A percentile compares a stretch with the other conserved stretches of the same genome.
Evolutionary conservation across 2,113 vertebrate species (phyloP).

Genomic region (Callocephalon fimbriatum): DNA sequence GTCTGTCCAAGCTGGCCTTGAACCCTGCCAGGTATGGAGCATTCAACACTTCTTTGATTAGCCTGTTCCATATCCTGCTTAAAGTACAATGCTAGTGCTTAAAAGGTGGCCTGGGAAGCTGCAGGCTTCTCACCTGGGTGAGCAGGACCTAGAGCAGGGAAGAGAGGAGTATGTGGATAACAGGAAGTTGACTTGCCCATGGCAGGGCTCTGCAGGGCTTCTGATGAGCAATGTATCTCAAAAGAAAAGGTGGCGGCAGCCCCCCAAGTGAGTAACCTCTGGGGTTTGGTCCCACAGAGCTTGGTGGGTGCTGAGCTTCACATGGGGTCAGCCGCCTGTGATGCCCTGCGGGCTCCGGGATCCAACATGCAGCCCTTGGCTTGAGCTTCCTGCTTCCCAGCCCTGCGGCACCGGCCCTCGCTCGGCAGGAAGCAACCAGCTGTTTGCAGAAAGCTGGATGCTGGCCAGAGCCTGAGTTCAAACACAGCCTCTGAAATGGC

Average conservation of each 20-base stretch:
- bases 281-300: neutral
- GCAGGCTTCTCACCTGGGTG: too few species aligned
- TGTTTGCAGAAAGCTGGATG: conserved; percentile 28
- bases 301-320: neutral
- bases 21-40: neutral
- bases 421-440: conserved; percentile 34
- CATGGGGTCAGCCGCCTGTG: accelerated
- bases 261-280: too few species aligned
- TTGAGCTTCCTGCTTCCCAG: neutral
- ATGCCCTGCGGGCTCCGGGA: accelerated
- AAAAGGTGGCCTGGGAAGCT: neutral
- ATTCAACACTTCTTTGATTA: neutral
- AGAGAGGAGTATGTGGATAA: neutral
- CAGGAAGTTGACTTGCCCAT: neutral
- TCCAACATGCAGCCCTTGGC: neutral
- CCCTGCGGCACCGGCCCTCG: accelerated
- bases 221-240: accelerated
- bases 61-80: neutral
- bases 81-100: neutral
- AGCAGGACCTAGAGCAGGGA: neutral
- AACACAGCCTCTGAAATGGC: conserved; percentile 41
- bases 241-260: neutral
- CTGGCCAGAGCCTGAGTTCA: conserved; percentile 36
- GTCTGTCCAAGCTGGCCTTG: neutral
- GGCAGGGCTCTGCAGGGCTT: neutral